Evolutionary conservation across 2,888 invertebrate genomes (phyloP), one percentile per base, ranked within the genome.

Genomic region (Dexiosoma caninum): DNA sequence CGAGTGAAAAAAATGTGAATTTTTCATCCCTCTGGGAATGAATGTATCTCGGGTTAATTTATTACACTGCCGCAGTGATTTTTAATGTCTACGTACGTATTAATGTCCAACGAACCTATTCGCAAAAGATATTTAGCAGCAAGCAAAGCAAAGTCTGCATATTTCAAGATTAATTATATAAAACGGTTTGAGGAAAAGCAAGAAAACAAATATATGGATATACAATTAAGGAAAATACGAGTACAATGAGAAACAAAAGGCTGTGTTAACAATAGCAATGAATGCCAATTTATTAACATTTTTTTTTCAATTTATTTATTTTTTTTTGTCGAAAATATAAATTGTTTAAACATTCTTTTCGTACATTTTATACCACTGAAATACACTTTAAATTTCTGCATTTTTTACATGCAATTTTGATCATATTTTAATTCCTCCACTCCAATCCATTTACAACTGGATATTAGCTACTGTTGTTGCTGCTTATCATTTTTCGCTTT

Each of bases 1-100:
- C 27, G 37, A 14, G 1, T 8, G 10, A 44, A 14, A 49, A 40
- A 49, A n/a, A n/a, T n/a, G 12, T 19, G 5, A 12, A 19, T 19
- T 75, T 46, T 51, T 32, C 51, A 37, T 67, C 60, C 78, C 78
- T 67, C 72, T 67, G 44, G 42, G 67, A 72, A n/a, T n/a, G 66
- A 62, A 60, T 27, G 10, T 35, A 59, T 71, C 21, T 51, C 19
- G 37, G 27, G 64, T 30, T 66, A 59, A 78, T 78, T 64, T 71
- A 71, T 57, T 64, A 74, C 57, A 14, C 46, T 40, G 57, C 14
- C 21, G 57, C 10, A 53, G 30, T 42, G 57, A 12, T 42, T 27
- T 35, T 30, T 32, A 9, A n/a, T 57, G 23, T n/a, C 4, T 23
- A 23, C 49, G 12, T n/a, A 10, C 21, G 21, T 21, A 46, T 4